Evolutionary conservation across 2,888 invertebrate species (phyloP).

Genomic region (Acanthosepion lycidas): DNA sequence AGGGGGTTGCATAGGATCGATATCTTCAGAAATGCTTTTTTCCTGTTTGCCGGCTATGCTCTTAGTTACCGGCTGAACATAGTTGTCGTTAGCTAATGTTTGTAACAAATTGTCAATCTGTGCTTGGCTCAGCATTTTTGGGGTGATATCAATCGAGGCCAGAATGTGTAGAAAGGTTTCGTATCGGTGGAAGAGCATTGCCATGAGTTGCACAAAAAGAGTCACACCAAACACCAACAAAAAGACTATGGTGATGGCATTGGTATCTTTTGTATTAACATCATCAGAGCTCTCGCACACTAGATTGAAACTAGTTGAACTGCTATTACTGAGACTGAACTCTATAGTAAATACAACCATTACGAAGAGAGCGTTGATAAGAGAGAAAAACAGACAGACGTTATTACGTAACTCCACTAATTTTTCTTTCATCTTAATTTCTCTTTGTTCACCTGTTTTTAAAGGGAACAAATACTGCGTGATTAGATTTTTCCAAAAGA

Average conservation of each 20-base stretch:
- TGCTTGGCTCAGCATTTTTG: neutral
- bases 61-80: neutral
- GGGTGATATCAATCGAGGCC: slow-evolving; percentile 83
- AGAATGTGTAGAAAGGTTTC: slow-evolving; percentile 97
- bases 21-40: neutral
- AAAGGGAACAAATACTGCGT: slow-evolving; percentile 95
- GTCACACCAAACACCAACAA: slow-evolving; percentile 62
- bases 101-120: neutral
- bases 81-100: neutral
- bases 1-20: neutral
- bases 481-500: slow-evolving; percentile 95
- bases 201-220: slow-evolving; percentile 77
- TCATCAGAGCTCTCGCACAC: slow-evolving; percentile 48
- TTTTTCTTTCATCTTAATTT: slow-evolving; percentile 71
- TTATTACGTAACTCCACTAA: slow-evolving; percentile 95
- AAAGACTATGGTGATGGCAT: slow-evolving; percentile 64
- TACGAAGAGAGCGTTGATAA: slow-evolving; percentile 98
- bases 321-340: slow-evolving; percentile 80
- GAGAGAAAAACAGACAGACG: slow-evolving; percentile 84
- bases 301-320: slow-evolving; percentile 49
- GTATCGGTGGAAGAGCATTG: slow-evolving; percentile 99
- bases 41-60: too few relatives aligned
- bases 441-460: slow-evolving; percentile 87
- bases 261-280: slow-evolving; percentile 52
- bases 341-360: slow-evolving; percentile 98